Percentiles rank a stretch among this genome's conserved stretches.
These are phyloP conservation scores for Psittacula derbiana DNA, from an alignment of 2,797 vertebrate genomes.

Conservation along the genomic window DNA sequence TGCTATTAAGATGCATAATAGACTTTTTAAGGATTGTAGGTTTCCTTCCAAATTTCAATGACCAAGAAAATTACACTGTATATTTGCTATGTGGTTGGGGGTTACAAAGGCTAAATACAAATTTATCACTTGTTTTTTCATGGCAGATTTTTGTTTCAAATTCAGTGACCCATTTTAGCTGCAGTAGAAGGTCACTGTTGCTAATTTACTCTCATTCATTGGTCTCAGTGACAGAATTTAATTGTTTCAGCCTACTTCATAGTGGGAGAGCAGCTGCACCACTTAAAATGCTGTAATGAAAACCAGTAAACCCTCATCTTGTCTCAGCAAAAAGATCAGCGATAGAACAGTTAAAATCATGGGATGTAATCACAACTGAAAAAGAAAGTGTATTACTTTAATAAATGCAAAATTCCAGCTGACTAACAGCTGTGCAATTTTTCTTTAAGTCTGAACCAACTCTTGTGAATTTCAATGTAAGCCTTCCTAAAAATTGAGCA, in stretches of 20 bases:
- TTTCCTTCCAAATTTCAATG: slow-evolving; percentile 5
- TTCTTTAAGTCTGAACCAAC: background rate
- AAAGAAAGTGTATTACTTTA: background rate
- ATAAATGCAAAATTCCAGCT: background rate
- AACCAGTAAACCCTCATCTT: slow-evolving; percentile 26
- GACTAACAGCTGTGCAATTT: background rate
- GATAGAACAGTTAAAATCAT: background rate
- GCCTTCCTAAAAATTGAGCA: background rate
- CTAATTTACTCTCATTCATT: slow-evolving; percentile 17
- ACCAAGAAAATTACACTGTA: background rate
- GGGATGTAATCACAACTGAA: background rate
- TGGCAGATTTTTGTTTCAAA: slow-evolving; percentile 3
- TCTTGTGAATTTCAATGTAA: background rate
- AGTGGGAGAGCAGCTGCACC: slow-evolving; percentile 1
- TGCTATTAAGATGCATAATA: background rate
- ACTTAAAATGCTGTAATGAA: slow-evolving; percentile 35
- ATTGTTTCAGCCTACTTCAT: slow-evolving; percentile 34
- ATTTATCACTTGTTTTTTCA: background rate
- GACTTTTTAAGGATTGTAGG: background rate
- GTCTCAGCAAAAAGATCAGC: background rate
- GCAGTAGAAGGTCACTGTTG: slow-evolving; percentile 13
- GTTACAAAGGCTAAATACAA: background rate
- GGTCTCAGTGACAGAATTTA: slow-evolving; percentile 44
- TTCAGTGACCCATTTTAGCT: background rate
- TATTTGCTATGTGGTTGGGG: background rate